Evolutionary conservation across 2,888 invertebrate genomes (phyloP), one percentile per base, ranked within the genome.

Genomic region (Caradrina kadenii): DNA sequence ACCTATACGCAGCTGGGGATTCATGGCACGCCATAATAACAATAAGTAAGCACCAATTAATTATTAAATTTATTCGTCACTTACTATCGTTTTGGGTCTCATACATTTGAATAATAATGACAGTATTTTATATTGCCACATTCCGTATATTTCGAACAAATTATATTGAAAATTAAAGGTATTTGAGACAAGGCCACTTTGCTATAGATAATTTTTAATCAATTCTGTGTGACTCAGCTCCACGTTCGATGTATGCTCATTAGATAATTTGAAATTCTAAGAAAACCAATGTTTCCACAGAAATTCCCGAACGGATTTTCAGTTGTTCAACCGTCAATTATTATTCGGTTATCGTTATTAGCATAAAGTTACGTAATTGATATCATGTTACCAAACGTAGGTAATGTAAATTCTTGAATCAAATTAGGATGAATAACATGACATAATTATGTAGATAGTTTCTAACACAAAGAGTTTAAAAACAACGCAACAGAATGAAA

Each of bases 31-130:
- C 63, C n/a, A 70, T 61, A 17, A 63, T 17, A 31, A 65, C 17
- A 76, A 65, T 48, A 75, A 31, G 17, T 45, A 67, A 60, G 58
- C 54, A 63, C 31, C 56, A 60, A 78, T 63, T 72, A 63, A 72
- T 68, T 61, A 68, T 63, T 42, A 75, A 77, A 69, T 77, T 58
- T 73, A 77, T 74, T 69, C 31, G 19, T 58, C 35, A 39, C 22
- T 50, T 54, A 50, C n/a, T 65, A 65, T 54, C n/a, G 21, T 58
- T 67, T 48, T 61, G 60, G 65, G 65, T 56, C 59, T 42, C 19
- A 42, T 56, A 53, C 6, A 10, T 49, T 66, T 21, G 54, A 60
- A 49, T 63, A 42, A 63, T 67, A 59, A 71, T 61, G 0, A 42
- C 45, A 42, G 7, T 59, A 26, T 67, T 53, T 59, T 22, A 62